Evolutionary conservation across 2,797 vertebrate species (phyloP).

Genomic region (Gymnothorax reevesii): DNA sequence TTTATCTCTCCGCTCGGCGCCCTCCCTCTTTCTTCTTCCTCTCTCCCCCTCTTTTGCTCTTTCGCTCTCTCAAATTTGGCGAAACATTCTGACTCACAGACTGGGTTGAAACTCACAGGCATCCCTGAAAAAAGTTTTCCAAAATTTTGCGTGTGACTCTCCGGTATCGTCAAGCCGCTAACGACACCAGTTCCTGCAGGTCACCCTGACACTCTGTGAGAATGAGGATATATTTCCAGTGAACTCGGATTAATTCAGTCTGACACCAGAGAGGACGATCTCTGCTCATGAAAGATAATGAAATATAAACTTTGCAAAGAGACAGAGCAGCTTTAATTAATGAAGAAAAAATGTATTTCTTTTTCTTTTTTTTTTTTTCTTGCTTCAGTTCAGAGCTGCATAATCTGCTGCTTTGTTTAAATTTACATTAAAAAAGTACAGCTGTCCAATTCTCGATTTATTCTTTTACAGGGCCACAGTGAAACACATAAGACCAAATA

Average conservation of each 20-base stretch:
- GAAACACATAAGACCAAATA: neutral
- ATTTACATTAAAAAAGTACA: no score
- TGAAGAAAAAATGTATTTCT: neutral
- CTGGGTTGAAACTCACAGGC: neutral
- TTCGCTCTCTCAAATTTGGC: neutral
- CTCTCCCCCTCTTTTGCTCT: neutral
- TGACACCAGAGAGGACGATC: neutral
- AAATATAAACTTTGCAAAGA: neutral
- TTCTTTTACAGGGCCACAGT: neutral
- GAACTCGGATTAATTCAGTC: neutral
- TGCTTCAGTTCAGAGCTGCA: neutral
- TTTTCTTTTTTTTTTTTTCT: neutral
- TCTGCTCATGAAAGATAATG: neutral
- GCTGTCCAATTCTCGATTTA: neutral
- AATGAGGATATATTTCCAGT: neutral
- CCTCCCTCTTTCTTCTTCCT: slow-evolving; percentile 2
- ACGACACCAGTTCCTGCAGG: neutral
- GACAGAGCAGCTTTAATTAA: neutral
- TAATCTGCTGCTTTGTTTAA: neutral
- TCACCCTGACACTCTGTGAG: neutral
- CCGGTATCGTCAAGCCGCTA: neutral
- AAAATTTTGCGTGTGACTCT: neutral
- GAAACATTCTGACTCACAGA: neutral
- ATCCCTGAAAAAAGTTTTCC: neutral
- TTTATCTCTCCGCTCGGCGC: slow-evolving; percentile 33